phyloP scores from a whole-genome alignment of 2,888 invertebrate species.

The Dicyrtoma fusca region DNA sequence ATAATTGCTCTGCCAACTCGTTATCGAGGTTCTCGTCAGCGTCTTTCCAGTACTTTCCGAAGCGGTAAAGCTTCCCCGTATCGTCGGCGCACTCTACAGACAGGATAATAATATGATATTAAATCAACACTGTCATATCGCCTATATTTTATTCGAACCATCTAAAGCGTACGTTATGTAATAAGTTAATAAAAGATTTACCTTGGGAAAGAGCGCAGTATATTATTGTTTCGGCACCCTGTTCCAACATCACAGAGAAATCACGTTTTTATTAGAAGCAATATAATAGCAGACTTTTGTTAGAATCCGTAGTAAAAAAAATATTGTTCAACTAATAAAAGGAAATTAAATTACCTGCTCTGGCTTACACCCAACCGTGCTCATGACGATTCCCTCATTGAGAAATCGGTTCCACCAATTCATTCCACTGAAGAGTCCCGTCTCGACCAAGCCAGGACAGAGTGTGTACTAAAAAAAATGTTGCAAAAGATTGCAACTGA shows the following conservation, averaged over 20 bases:
- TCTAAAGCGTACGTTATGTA: too few species aligned
- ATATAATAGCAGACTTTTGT: not conserved
- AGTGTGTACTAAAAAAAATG: conserved; percentile 43
- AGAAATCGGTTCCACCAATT: not conserved
- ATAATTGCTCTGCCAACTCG: conserved; percentile 66
- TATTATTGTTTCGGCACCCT: conserved; percentile 80
- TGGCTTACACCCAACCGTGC: conserved; percentile 5
- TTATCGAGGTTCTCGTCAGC: conserved; percentile 38
- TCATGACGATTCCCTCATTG: not conserved
- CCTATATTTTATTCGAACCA: too few species aligned
- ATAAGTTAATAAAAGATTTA: too few species aligned
- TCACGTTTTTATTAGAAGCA: too few species aligned
- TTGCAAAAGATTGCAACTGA: too few species aligned
- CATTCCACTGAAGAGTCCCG: conserved; percentile 21
- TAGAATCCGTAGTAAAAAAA: not conserved
- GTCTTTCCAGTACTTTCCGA: conserved; percentile 58
- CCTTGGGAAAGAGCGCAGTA: conserved; percentile 71
- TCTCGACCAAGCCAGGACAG: conserved; percentile 50
- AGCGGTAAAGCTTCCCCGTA: conserved; percentile 75
- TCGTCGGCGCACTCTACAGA: conserved; percentile 69
- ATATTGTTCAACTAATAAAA: not conserved
- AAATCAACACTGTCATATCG: too few species aligned
- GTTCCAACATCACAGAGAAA: conserved; percentile 37
- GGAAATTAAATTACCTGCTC: conserved; percentile 19
- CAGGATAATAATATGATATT: too few species aligned